A percentile compares a stretch with the other conserved stretches of the same genome.
phyloP scores from a whole-genome alignment of 2,888 invertebrate species.

The Bursaphelenchus okinawaensis region DNA sequence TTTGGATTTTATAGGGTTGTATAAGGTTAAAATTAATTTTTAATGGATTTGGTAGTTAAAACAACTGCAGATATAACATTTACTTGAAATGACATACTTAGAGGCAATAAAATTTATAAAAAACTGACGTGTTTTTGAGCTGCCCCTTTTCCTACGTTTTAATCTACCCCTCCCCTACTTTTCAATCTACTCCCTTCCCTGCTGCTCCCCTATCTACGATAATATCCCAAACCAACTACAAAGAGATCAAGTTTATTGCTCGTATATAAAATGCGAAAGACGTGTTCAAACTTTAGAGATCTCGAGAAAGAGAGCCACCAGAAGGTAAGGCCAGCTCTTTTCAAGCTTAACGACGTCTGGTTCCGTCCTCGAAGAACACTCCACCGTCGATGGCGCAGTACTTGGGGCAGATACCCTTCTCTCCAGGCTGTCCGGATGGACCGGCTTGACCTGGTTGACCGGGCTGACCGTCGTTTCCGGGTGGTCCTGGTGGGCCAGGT shows the following conservation, averaged over 20 bases:
- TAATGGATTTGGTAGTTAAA: too few relatives aligned
- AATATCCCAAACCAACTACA: neutral
- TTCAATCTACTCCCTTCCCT: too few relatives aligned
- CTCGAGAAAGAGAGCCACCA: neutral
- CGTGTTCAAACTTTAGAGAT: neutral
- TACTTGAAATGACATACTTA: too few relatives aligned
- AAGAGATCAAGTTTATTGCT: neutral
- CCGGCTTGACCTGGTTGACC: conserved; percentile 2
- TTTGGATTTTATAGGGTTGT: too few relatives aligned
- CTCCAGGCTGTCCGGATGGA: conserved; percentile 19
- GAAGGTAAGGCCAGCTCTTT: neutral
- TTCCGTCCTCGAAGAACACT: conserved; percentile 57
- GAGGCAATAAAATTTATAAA: too few relatives aligned
- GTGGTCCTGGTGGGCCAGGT: conserved; percentile 19
- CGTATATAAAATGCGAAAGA: neutral
- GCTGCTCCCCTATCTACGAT: too few relatives aligned
- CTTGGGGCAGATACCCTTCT: conserved; percentile 53
- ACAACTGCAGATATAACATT: too few relatives aligned
- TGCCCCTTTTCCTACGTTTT: too few relatives aligned
- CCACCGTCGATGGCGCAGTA: conserved; percentile 55
- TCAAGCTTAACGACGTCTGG: conserved; percentile 19
- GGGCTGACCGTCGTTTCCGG: conserved; percentile 28
- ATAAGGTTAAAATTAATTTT: too few relatives aligned
- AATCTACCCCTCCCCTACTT: too few relatives aligned
- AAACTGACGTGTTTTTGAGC: too few relatives aligned